Conservation (phyloP, 2,797 vertebrate species). For the Paramormyrops hopkinsi region DNA sequence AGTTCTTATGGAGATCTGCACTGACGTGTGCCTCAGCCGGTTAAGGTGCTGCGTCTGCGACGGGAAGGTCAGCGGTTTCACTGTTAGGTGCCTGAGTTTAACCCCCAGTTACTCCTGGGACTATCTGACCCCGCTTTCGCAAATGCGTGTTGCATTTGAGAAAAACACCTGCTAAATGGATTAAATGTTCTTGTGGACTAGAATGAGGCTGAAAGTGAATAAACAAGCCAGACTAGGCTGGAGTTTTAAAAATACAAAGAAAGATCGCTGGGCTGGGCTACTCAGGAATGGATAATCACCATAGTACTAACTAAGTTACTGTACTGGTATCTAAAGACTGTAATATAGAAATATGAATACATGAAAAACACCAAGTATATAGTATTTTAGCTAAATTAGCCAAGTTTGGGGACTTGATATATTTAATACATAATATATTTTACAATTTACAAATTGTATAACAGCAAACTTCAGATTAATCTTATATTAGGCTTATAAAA, state of each 20-base stretch:
- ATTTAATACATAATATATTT: neutral
- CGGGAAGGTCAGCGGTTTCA: neutral
- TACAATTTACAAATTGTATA: neutral
- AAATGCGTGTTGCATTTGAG: neutral
- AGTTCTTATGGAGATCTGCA: neutral
- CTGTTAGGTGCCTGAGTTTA: neutral
- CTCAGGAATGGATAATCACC: neutral
- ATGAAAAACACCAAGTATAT: neutral
- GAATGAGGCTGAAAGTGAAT: neutral
- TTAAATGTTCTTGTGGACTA: neutral
- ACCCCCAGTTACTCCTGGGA: neutral
- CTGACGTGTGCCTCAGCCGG: neutral
- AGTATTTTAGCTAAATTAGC: neutral
- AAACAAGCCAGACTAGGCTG: neutral
- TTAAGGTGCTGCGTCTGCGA: neutral
- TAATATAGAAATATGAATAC: neutral
- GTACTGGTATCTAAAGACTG: neutral
- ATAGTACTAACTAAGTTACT: neutral
- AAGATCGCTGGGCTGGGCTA: neutral
- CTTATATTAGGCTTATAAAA: slow-evolving; percentile 1
- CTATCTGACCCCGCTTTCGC: neutral
- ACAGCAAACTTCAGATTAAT: neutral
- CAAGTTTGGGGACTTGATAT: neutral
- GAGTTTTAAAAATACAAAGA: neutral
- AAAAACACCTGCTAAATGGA: neutral